Conservation (phyloP, 2,113 vertebrate genomes). For the Procavia capensis region DNA sequence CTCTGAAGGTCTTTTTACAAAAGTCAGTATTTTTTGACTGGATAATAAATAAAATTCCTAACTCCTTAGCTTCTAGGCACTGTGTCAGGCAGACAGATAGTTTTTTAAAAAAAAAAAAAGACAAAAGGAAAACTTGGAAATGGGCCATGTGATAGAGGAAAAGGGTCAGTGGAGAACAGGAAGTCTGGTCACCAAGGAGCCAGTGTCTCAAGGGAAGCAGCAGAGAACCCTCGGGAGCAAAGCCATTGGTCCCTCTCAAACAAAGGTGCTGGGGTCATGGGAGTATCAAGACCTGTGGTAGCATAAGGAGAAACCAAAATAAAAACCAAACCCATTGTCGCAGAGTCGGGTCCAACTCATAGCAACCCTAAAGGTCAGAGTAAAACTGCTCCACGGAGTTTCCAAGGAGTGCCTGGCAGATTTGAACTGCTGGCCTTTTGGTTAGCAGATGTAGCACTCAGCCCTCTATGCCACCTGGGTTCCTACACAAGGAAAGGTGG, state of each 20-base stretch:
- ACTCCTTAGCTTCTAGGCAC: background rate
- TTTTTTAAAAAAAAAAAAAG: background rate
- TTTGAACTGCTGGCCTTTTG: too few species aligned
- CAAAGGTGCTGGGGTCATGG: background rate
- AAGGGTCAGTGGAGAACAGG: background rate
- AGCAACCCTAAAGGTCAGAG: too few species aligned
- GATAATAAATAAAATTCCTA: background rate
- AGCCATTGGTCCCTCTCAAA: background rate
- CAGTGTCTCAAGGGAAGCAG: background rate
- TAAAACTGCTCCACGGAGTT: too few species aligned
- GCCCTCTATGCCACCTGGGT: too few species aligned
- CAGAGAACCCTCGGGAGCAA: too few species aligned
- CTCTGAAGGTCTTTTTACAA: background rate
- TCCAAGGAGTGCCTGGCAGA: too few species aligned
- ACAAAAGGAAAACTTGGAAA: background rate
- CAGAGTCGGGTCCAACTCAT: too few species aligned
- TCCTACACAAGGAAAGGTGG: background rate
- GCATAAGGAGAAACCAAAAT: background rate
- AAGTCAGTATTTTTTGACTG: background rate
- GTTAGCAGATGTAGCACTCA: too few species aligned
- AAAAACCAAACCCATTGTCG: too few species aligned
- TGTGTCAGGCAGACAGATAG: background rate
- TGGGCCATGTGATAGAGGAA: background rate
- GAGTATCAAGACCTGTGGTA: background rate
- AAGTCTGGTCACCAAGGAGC: background rate